Percentiles rank a stretch among this genome's conserved stretches.
Conservation (phyloP, 2,113 vertebrate genomes). For the Clarias magur region DNA sequence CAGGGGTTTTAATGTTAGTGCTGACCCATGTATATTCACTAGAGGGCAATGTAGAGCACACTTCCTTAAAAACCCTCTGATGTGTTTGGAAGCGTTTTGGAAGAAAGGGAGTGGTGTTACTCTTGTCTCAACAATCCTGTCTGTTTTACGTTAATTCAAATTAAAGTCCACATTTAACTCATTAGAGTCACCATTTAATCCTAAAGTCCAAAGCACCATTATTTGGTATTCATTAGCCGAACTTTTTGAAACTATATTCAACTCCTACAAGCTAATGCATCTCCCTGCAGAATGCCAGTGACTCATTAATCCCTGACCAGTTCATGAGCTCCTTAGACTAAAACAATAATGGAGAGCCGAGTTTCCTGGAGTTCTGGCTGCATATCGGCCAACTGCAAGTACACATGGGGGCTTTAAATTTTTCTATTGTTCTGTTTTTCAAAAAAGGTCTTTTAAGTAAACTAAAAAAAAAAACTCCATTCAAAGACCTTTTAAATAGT, state of each 20-base stretch:
- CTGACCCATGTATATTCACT: neutral
- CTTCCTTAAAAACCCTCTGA: too few relatives aligned
- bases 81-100: neutral
- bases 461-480: neutral
- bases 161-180: neutral
- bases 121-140: neutral
- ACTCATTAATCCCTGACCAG: slow-evolving; percentile 61
- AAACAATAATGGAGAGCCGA: slow-evolving; percentile 73
- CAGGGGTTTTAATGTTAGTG: neutral
- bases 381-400: slow-evolving; percentile 68
- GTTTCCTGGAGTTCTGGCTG: slow-evolving; percentile 75
- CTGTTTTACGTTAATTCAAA: neutral
- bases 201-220: neutral
- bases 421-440: neutral
- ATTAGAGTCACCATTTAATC: neutral
- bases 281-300: slow-evolving; percentile 61
- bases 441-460: neutral
- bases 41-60: neutral
- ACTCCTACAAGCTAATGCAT: neutral
- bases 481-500: neutral
- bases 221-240: neutral
- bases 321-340: slow-evolving; percentile 71
- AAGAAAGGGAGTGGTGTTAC: neutral
- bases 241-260: neutral
- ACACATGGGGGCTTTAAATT: slow-evolving; percentile 64